Conservation (phyloP, 2,797 vertebrate genomes). For the Tapera naevia region DNA sequence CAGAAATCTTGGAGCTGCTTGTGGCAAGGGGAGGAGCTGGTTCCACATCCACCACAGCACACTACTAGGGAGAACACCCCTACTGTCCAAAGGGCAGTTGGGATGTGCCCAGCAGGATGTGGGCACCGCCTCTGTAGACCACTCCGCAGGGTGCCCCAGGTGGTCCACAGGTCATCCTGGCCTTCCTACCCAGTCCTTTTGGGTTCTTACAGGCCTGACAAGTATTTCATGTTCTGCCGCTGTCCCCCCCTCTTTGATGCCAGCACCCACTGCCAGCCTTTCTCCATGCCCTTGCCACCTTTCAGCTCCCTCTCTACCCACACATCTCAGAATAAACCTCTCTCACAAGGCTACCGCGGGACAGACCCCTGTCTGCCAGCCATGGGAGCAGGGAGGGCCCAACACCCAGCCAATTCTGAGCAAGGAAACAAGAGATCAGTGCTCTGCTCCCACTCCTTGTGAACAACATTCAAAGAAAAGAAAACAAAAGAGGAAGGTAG, state of each 20-base stretch:
- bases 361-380: neutral
- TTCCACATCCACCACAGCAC: neutral
- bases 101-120: too few relatives aligned
- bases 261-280: neutral
- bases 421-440: neutral
- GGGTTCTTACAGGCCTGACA: neutral
- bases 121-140: neutral
- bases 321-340: neutral
- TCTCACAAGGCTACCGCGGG: neutral
- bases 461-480: neutral
- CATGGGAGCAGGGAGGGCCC: neutral
- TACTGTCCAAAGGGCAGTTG: too few relatives aligned
- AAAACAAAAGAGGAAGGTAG: neutral
- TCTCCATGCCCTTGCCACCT: neutral
- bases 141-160: slow-evolving; percentile 10
- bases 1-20: neutral
- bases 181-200: neutral
- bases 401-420: neutral
- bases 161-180: slow-evolving; percentile 29
- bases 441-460: neutral
- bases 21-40: neutral
- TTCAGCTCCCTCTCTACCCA: neutral
- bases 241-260: neutral
- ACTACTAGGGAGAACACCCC: neutral
- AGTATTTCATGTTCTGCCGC: slow-evolving; percentile 27